Evolutionary conservation across 2,113 vertebrate species (phyloP).

Genomic region (Uria aalge): DNA sequence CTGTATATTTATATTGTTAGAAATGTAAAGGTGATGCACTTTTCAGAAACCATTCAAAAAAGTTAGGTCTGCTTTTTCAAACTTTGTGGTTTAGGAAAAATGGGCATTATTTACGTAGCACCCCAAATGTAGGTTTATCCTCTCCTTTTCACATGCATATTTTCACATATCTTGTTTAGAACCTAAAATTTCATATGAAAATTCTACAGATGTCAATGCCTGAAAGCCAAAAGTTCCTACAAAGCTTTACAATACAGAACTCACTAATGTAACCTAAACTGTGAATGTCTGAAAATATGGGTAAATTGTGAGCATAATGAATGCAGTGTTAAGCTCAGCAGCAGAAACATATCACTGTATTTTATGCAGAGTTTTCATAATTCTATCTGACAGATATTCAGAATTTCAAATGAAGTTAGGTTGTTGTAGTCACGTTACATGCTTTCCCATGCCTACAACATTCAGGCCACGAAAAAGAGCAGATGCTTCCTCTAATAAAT

Average conservation of each 20-base stretch:
- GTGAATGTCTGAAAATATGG: background rate
- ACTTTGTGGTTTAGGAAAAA: background rate
- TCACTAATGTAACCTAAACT: background rate
- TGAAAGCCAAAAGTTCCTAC: background rate
- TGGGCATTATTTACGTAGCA: background rate
- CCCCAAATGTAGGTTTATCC: background rate
- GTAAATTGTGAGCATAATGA: background rate
- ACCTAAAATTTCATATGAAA: background rate
- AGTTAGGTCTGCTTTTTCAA: background rate
- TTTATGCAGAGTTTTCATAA: constrained; percentile 22
- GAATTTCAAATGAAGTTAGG: constrained; percentile 36
- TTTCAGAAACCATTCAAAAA: background rate
- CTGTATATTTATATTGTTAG: background rate
- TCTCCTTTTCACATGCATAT: background rate
- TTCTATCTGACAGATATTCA: constrained; percentile 29
- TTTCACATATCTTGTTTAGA: background rate
- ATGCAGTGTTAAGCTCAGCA: background rate
- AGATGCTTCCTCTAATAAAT: background rate
- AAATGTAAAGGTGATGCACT: background rate
- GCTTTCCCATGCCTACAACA: background rate
- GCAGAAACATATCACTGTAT: background rate
- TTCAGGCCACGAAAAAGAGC: background rate
- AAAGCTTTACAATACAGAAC: background rate
- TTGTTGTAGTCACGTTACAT: constrained; percentile 17
- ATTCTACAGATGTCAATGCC: background rate